Evolutionary conservation across 2,797 vertebrate species (phyloP).

Genomic region (Morelia viridis): DNA sequence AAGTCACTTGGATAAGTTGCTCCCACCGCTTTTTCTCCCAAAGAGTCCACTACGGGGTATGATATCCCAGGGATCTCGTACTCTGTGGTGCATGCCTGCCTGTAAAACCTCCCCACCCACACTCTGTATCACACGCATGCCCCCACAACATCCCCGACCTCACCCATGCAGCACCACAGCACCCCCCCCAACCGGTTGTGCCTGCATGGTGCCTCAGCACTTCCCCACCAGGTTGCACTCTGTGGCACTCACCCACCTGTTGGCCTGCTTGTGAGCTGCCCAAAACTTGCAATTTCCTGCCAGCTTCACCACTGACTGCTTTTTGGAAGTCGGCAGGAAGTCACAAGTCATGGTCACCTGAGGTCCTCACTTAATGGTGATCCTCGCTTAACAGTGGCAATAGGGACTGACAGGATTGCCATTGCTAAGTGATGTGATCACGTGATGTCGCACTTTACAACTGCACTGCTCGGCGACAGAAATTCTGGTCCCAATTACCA

Average conservation of each 20-base stretch:
- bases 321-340: background rate
- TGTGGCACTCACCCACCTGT: no score
- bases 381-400: background rate
- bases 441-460: background rate
- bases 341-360: background rate
- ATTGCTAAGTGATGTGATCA: background rate
- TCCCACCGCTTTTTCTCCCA: no score
- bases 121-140: background rate
- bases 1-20: background rate
- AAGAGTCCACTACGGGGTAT: no score
- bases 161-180: background rate
- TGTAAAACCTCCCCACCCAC: background rate
- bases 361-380: background rate
- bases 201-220: background rate
- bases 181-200: no score
- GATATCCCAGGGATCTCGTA: background rate
- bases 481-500: background rate
- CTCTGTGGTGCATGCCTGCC: background rate
- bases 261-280: background rate
- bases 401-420: background rate
- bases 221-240: no score
- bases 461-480: background rate
- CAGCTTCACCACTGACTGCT: background rate
- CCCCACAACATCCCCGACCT: background rate
- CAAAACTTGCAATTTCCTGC: background rate